phyloP scores from a whole-genome alignment of 2,113 vertebrate genomes.

The Amblyornis subalaris region DNA sequence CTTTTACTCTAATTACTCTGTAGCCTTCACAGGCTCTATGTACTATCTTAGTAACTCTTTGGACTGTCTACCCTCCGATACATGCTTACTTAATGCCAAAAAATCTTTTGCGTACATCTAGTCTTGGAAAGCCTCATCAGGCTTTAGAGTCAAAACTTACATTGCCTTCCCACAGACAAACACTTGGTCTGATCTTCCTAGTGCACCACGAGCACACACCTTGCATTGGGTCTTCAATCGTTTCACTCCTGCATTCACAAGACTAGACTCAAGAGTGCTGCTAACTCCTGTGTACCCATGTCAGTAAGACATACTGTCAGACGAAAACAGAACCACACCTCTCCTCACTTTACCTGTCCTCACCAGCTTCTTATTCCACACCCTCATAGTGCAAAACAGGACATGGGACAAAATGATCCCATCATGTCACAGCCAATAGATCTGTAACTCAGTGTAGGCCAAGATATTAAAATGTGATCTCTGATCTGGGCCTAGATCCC shows the following conservation, averaged over 20 bases:
- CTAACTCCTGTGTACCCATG: not conserved
- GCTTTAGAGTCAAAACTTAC: not conserved
- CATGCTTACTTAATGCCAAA: not conserved
- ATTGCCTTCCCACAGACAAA: not conserved
- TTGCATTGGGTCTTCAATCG: not conserved
- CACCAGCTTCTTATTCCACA: not conserved
- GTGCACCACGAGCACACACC: not conserved
- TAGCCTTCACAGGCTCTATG: not conserved
- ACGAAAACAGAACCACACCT: not conserved
- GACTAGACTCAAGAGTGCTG: not conserved
- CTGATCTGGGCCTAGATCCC: slow-evolving; percentile 47
- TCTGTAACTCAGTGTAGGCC: not conserved
- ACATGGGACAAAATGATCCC: not conserved
- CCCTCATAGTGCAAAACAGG: not conserved
- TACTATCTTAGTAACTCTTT: not conserved
- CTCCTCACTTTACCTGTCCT: not conserved
- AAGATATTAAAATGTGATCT: slow-evolving; percentile 12
- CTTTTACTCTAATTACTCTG: not conserved
- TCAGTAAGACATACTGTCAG: not conserved
- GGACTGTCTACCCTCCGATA: not conserved
- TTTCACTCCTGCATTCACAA: not conserved
- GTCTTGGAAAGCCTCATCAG: not conserved
- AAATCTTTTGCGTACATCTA: not conserved
- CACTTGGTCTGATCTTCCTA: not conserved
- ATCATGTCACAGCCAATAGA: not conserved